These are phyloP conservation scores for Thaleichthys pacificus DNA, from an alignment of 2,797 vertebrate species.

Conservation along the genomic window DNA sequence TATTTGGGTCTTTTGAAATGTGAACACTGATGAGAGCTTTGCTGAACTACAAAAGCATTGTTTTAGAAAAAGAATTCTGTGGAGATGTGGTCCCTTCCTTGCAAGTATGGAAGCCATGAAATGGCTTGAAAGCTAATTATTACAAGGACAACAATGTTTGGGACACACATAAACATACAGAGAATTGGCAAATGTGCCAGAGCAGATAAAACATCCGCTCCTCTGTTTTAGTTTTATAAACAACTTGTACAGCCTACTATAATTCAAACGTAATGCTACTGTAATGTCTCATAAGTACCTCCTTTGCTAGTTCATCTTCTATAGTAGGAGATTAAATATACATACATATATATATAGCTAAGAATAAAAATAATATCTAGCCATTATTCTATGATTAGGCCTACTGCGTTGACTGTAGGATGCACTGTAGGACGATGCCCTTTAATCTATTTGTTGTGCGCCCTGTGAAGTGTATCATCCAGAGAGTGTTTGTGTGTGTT, in stretches of 20 bases:
- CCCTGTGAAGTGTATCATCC: not conserved
- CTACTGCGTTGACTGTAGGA: not conserved
- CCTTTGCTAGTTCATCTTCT: no score
- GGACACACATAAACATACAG: no score
- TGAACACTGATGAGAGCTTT: not conserved
- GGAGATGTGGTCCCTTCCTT: not conserved
- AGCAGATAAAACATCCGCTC: no score
- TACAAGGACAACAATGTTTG: not conserved
- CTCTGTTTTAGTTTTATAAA: no score
- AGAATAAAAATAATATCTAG: not conserved
- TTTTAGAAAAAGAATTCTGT: not conserved
- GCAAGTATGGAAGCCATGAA: not conserved
- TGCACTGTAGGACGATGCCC: not conserved
- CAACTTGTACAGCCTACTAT: no score
- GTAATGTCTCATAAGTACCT: no score
- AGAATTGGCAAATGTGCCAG: no score
- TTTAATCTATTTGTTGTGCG: not conserved
- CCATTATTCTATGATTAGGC: not conserved
- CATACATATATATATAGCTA: no score
- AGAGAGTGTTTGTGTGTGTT: not conserved
- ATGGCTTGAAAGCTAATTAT: not conserved
- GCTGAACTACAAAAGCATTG: not conserved
- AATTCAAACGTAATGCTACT: no score
- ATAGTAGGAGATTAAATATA: no score
- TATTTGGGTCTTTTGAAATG: not conserved